Conservation (phyloP, 2,797 vertebrate genomes). For the Gorsachius magnificus region DNA sequence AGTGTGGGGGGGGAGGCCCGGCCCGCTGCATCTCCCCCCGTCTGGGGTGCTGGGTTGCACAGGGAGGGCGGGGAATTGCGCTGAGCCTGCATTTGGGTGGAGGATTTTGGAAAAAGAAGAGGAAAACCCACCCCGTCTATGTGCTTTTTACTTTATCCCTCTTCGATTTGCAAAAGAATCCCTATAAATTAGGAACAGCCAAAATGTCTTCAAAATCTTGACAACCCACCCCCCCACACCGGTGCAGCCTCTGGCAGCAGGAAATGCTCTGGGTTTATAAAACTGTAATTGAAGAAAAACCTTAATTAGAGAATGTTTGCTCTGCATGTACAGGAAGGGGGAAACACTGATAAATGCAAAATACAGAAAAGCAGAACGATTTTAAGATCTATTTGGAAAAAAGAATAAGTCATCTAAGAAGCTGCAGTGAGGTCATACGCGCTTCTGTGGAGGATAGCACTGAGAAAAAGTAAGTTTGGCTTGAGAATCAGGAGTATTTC, state of each 20-base stretch:
- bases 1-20: not conserved
- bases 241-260: not conserved
- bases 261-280: not conserved
- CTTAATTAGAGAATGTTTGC: not conserved
- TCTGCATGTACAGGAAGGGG: not conserved
- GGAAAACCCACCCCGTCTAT: not conserved
- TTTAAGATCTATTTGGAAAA: not conserved
- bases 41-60: not conserved
- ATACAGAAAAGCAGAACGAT: not conserved
- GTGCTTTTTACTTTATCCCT: fast-evolving
- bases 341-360: not conserved
- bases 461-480: not conserved
- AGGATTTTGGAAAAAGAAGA: not conserved
- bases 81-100: not conserved
- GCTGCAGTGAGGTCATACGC: fast-evolving
- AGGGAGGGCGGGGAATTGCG: fast-evolving
- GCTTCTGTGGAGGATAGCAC: not conserved
- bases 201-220: not conserved
- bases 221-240: no score
- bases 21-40: not conserved
- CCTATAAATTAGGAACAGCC: not conserved
- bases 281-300: not conserved
- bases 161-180: not conserved
- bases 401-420: not conserved
- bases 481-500: not conserved